Base-by-base conservation (phyloP, 2,888 invertebrate genomes). In the Chalcis sispes region DNA sequence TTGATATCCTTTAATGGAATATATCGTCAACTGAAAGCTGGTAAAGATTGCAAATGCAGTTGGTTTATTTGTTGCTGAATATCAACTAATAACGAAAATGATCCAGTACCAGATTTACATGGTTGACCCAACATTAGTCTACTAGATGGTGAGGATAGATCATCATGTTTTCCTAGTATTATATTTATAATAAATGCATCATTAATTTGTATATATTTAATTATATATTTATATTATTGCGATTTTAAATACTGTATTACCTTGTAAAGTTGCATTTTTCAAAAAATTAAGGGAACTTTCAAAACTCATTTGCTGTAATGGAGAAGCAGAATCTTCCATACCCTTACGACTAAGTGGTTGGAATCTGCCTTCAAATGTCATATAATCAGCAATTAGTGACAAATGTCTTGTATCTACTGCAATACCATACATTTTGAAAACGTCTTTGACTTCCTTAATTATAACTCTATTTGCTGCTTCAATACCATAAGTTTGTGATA, bases 351-450 rank as follows among this genome's bases (percentile, higher is more conserved):
- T 99, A 89, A 99, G 93, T 0, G 99, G 95, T 84, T 94, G 94
- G 85, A 95, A 98, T 0, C 91, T 90, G 0, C 99, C 99, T 83
- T 95, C 95, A 82, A 93, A 97, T 0, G 98, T 99, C 99, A 99
- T 99, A 87, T 98, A 99, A 90, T 99, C 99, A 0, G 99, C 96
- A 67, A 99, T 93, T 4, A 99, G 90, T 0, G 94, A 93, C 83
- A 99, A 91, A 91, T 99, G 99, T 27, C 99, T 92, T 0, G 95
- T 94, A 89, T 99, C 97, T 2, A 99, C 98, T 8, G 93, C 93
- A 84, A 99, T 99, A 29, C 98, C 98, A 84, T 99, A 99, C 0
- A 97, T 97, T 81, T 95, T 95, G 89, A 99, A 99, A 40, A 99
- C 99, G 85, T 96, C 95, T 87, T 95, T 94, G 58, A 99, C 95